Base-by-base conservation (phyloP, 2,797 vertebrate species). In the Lithobates sylvaticus region DNA sequence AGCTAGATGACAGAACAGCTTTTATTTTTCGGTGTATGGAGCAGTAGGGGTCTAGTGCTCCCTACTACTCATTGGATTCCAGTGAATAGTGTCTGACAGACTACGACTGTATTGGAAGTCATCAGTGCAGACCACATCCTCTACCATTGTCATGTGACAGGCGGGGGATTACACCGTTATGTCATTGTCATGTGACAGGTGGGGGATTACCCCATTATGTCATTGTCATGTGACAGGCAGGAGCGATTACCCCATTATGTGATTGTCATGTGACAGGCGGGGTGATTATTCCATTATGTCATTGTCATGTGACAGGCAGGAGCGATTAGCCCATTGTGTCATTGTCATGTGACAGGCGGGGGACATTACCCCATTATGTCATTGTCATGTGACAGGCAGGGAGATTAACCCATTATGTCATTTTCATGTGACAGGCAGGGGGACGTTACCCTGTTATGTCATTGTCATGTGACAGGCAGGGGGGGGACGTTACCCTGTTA, bases 301-400 rank as follows among this genome's bases (percentile, higher is more conserved):
- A 72, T 39, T 23, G 34, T 42, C 70, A 72, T 72, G 34, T 72
- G 21, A 39, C 70, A 72, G 70, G 47, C 32, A 15, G 10, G 2
- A 10, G 71, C 6, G 8, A 42, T 10, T 36, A 72, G 36, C 36
- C 69, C 3, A 34, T 21, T 8, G 5, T 71, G 42, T 42, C 70
- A 72, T 39, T 23, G 18, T 21, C 32, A 39, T 34, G 69, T 71
- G 69, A 21, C 69, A 36, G 13, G 16, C 69, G 16, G n/a, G 26
- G 65, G 23, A 12, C n/a, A 8, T 34, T 32, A 34, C 67, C 27
- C 29, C 18, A 15, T 6, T 5, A 7, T 32, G 34, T 69, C 70
- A 72, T n/a, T 72, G 70, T 32, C 67, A 69, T 69, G 67, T 71
- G 32, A 71, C 69, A 36, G 69, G 32, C 16, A 23, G 69, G 21